Percentiles rank a stretch among this genome's conserved stretches.
Conservation (phyloP, 2,113 vertebrate genomes). For the Ursus arctos region DNA sequence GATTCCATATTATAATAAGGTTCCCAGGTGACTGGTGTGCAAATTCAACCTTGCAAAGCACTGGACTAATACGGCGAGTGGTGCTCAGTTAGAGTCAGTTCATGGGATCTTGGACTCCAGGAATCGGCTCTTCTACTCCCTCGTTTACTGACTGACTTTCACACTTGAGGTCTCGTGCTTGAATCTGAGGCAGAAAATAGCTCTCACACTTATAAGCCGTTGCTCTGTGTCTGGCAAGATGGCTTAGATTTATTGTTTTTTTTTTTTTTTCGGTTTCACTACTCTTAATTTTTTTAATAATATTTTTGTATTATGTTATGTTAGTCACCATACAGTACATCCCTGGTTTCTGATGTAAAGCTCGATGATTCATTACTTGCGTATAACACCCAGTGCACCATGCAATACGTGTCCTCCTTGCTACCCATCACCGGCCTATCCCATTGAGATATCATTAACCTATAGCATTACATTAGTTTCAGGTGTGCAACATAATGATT, state of each 20-base stretch:
- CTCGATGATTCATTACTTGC: too few relatives aligned
- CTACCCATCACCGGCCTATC: too few relatives aligned
- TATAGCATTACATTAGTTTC: not conserved
- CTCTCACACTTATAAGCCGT: not conserved
- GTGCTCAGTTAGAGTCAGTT: not conserved
- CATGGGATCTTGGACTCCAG: not conserved
- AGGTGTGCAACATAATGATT: not conserved
- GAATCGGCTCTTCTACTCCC: not conserved
- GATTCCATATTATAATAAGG: not conserved
- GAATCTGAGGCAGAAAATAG: not conserved
- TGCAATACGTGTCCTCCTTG: too few relatives aligned
- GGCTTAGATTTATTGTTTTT: not conserved
- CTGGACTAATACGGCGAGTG: not conserved
- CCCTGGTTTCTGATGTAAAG: too few relatives aligned
- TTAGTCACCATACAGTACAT: too few relatives aligned
- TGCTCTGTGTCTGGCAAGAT: not conserved
- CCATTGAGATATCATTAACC: not conserved
- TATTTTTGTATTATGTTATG: too few relatives aligned
- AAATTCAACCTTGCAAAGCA: not conserved
- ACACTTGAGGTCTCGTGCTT: not conserved
- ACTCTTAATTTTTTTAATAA: too few relatives aligned
- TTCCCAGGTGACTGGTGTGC: not conserved
- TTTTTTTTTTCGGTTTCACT: not conserved
- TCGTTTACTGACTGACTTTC: conserved; percentile 31
- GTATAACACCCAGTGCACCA: too few relatives aligned